Evolutionary conservation across 1,140 invertebrate species (phyloP).

Genomic region (Leptinotarsa defecta): DNA sequence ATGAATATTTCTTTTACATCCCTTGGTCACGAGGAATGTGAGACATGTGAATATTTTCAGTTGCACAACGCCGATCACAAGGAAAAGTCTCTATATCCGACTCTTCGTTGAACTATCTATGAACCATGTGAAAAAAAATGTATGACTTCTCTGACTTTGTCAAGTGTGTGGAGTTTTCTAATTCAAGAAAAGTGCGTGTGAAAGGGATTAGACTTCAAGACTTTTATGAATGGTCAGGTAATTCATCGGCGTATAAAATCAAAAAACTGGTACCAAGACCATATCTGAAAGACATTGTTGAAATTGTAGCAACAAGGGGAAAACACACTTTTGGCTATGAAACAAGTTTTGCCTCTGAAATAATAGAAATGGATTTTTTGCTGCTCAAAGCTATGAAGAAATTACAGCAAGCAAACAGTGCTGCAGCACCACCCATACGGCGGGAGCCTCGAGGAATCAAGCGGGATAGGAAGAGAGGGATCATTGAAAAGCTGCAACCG

Average conservation of each 20-base stretch:
- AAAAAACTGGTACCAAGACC: neutral
- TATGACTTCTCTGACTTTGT: neutral
- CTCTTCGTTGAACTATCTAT: neutral
- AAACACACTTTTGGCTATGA: no score
- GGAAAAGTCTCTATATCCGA: neutral
- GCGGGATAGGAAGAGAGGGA: no score
- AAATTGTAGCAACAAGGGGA: no score
- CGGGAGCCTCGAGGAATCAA: no score
- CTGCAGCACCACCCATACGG: no score
- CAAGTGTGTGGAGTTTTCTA: neutral
- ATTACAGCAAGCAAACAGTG: neutral
- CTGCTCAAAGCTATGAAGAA: neutral
- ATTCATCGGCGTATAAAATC: neutral
- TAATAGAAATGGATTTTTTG: constrained; percentile 7
- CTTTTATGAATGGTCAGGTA: neutral
- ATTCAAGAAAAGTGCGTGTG: neutral
- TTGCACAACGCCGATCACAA: neutral
- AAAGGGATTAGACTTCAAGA: neutral
- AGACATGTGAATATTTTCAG: neutral
- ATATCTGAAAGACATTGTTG: no score
- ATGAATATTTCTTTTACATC: constrained; percentile 9
- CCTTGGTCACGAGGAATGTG: constrained; percentile 2
- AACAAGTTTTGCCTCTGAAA: neutral
- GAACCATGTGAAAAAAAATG: neutral
- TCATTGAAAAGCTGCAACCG: no score